phyloP scores from a whole-genome alignment of 2,113 vertebrate species.

The Melospiza melodia region DNA sequence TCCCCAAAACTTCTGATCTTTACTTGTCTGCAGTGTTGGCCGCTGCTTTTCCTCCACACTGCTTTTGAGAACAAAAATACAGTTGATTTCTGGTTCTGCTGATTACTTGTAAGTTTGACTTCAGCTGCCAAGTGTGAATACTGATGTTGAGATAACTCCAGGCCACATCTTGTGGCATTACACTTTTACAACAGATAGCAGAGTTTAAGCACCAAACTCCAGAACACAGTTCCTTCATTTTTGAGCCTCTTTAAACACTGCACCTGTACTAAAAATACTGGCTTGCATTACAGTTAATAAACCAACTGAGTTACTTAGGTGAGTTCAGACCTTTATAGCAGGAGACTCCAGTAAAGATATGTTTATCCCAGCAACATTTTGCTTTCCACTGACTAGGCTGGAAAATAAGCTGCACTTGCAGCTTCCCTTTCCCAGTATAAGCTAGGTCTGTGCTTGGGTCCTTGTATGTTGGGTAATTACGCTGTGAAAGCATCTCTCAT shows the following conservation, averaged over 20 bases:
- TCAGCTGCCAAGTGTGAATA: neutral
- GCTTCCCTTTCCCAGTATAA: neutral
- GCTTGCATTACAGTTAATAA: neutral
- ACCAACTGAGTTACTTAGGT: neutral
- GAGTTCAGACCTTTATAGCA: neutral
- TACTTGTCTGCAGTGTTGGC: neutral
- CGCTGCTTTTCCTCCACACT: neutral
- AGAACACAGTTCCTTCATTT: neutral
- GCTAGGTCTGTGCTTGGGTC: neutral
- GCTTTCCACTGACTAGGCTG: neutral
- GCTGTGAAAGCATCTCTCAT: neutral
- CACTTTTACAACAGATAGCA: neutral
- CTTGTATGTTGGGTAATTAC: neutral
- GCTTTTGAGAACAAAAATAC: conserved; percentile 8
- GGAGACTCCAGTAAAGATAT: neutral
- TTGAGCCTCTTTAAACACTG: neutral
- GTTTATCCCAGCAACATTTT: neutral
- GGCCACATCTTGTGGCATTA: neutral
- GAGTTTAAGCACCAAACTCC: neutral
- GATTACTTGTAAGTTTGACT: conserved; percentile 13
- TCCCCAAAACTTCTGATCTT: neutral
- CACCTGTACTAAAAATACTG: neutral
- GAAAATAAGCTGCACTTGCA: neutral
- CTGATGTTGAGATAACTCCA: neutral
- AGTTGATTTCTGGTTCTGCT: conserved; percentile 39